Conservation (phyloP, 2,888 invertebrate genomes). For the Netelia virgata region DNA sequence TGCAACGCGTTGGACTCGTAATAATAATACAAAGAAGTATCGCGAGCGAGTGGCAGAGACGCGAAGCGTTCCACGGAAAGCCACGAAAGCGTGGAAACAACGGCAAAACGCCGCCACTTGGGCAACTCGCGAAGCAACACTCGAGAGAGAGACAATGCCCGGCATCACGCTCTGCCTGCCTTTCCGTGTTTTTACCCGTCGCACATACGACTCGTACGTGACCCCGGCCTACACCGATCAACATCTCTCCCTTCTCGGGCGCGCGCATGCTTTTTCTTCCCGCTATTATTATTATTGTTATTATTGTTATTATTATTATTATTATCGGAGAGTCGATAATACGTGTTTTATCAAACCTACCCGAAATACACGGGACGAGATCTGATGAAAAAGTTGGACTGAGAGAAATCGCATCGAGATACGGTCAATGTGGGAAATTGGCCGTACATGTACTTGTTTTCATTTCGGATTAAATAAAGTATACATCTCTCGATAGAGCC, state of each 20-base stretch:
- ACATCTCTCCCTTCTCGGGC: neutral
- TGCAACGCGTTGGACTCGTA: conserved; percentile 1
- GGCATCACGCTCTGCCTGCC: conserved; percentile 83
- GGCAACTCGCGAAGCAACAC: conserved; percentile 73
- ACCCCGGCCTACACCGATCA: conserved; percentile 59
- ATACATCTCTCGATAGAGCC: conserved; percentile 46
- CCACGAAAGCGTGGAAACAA: conserved; percentile 85
- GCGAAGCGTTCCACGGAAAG: conserved; percentile 75
- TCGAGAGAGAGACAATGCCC: conserved; percentile 81
- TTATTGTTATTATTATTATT: no score
- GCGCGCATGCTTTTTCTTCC: neutral
- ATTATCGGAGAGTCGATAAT: conserved; percentile 40
- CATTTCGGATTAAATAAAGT: conserved; percentile 42
- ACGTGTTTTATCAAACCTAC: no score
- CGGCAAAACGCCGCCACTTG: conserved; percentile 77
- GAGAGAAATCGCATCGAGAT: no score
- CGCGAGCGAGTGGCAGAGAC: conserved; percentile 58
- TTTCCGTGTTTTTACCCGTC: conserved; percentile 71
- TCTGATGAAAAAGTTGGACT: no score
- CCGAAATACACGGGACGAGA: no score
- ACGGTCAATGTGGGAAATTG: no score
- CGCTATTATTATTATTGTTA: conserved; percentile 48
- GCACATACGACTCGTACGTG: conserved; percentile 65
- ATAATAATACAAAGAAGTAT: conserved; percentile 51
- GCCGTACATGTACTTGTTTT: no score